Base-by-base conservation (phyloP, 2,888 invertebrate species). In the Tipula confusa region DNA sequence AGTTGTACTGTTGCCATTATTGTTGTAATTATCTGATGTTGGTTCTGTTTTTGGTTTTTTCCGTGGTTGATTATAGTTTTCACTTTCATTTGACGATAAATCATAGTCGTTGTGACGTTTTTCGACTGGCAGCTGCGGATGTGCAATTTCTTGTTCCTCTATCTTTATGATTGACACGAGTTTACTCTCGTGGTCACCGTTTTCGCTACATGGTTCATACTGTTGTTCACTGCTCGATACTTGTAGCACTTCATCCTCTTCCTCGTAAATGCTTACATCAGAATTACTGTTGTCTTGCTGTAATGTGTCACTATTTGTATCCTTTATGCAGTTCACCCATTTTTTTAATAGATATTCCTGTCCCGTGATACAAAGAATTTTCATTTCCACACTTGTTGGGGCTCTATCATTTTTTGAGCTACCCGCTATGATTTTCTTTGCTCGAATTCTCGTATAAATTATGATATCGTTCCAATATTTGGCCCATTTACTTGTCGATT, bases 311-410 rank as follows among this genome's bases (percentile, higher is more conserved):
- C 15, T 43, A 43, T 15, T 80, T 1, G 80, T 15, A 6, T 80
- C 29, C 7, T 29, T 29, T 29, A 94, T 2, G 15, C 29, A 80
- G 6, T 13, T 29, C n/a, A 31, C 2, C 84, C 84, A 84, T 64
- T 33, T 38, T 79, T 83, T 84, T 6, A 84, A 43, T n/a, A 84
- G 31, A 29, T 29, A 38, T 81, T 29, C 24, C 6, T 85, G 84
- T 28, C 85, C 84, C 9, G 84, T 83, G n/a, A 85, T 28, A n/a
- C n/a, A 18, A n/a, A 85, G 29, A 9, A 85, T 28, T 31, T 83
- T 80, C 83, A 81, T 82, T 15, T 84, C 84, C 6, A 84, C 48
- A 36, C 84, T 83, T 43, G 43, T 84, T n/a, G 85, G 85, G 2
- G 84, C 83, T 24, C 83, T 84, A 31, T 84, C 83, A 38, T 82